Evolutionary conservation across 1,140 invertebrate species (phyloP).

Genomic region (Bombus superbus): DNA sequence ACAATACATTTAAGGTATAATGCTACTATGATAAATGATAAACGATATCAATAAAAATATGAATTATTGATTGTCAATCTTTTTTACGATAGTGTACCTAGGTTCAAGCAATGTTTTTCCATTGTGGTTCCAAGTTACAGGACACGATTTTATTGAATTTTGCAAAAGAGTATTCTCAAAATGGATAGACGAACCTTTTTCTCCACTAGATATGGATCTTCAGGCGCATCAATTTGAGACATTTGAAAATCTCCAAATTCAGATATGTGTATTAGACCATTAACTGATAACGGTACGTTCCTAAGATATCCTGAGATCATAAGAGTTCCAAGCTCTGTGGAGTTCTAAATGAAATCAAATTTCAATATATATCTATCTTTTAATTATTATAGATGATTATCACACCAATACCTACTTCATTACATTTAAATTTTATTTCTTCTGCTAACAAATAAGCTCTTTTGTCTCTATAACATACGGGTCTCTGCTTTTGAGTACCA

Average conservation of each 20-base stretch:
- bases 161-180: too few relatives aligned
- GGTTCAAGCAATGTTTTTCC: conserved; percentile 93
- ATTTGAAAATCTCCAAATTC: conserved; percentile 97
- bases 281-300: conserved; percentile 91
- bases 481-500: conserved; percentile 91
- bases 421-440: conserved; percentile 84
- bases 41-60: neutral
- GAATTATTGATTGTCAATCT: conserved; percentile 52
- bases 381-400: neutral
- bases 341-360: conserved; percentile 58
- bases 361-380: neutral
- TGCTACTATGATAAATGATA: neutral
- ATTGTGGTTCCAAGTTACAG: too few relatives aligned
- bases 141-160: too few relatives aligned
- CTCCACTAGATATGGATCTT: conserved; percentile 90
- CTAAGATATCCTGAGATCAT: conserved; percentile 94
- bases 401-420: conserved; percentile 68
- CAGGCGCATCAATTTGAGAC: conserved; percentile 88
- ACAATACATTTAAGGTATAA: conserved; percentile 89
- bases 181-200: too few relatives aligned
- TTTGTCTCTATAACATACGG: conserved; percentile 89
- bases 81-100: conserved; percentile 86
- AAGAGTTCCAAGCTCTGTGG: conserved; percentile 86
- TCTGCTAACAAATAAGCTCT: conserved; percentile 93
- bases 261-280: conserved; percentile 94